Evolutionary conservation across 2,888 invertebrate genomes (phyloP).

Genomic region (Sarcophaga carnaria): DNA sequence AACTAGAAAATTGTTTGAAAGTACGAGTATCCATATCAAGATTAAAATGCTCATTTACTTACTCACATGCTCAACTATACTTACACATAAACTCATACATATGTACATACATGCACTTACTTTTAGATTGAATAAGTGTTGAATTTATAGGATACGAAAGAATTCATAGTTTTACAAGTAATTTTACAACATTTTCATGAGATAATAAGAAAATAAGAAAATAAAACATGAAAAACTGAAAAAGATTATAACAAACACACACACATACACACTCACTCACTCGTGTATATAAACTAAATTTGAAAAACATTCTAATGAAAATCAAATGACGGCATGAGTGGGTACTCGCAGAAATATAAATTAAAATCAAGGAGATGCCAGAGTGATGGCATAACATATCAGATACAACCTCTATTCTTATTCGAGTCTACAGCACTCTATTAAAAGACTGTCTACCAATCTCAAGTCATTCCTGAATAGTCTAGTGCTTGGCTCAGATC

Average conservation of each 20-base stretch:
- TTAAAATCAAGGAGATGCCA: no score
- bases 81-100: neutral
- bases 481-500: no score
- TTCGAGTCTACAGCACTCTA: no score
- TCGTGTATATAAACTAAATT: no score
- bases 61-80: neutral
- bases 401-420: no score
- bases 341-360: no score
- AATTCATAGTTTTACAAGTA: slow-evolving; percentile 57
- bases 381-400: no score
- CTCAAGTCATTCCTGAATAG: no score
- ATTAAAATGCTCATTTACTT: slow-evolving; percentile 25
- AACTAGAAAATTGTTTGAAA: slow-evolving; percentile 49
- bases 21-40: slow-evolving; percentile 41
- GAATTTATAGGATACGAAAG: slow-evolving; percentile 48
- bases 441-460: no score
- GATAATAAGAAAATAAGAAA: slow-evolving; percentile 45
- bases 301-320: no score
- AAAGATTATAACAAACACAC: slow-evolving; percentile 26
- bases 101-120: neutral
- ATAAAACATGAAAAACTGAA: neutral
- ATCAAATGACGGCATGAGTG: no score
- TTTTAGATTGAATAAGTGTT: slow-evolving; percentile 32
- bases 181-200: slow-evolving; percentile 53
- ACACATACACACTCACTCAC: no score